phyloP scores from a whole-genome alignment of 2,888 invertebrate species.

The Ichneumoninae sp. region DNA sequence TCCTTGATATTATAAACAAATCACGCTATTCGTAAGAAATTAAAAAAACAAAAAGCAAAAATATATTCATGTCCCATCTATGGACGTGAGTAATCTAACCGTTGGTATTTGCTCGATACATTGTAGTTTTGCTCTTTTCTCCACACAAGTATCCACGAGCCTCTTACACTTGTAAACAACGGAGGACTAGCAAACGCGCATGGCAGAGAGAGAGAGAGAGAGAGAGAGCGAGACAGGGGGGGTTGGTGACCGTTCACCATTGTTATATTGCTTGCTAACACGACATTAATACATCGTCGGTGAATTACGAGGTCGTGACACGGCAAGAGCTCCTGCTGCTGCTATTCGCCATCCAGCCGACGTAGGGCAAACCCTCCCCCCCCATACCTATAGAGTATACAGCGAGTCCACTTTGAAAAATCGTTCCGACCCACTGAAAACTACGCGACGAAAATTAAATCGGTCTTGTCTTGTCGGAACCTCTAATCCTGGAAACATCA shows the following conservation, averaged over 20 bases:
- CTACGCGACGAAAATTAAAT: slow-evolving; percentile 79
- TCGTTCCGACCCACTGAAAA: slow-evolving; percentile 75
- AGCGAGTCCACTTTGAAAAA: slow-evolving; percentile 76
- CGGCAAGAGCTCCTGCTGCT: slow-evolving; percentile 65
- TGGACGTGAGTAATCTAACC: slow-evolving; percentile 10
- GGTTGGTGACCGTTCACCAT: slow-evolving; percentile 68
- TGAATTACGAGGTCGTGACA: slow-evolving; percentile 79
- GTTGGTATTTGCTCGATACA: slow-evolving; percentile 21
- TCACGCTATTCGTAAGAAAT: background rate
- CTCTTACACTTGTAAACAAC: slow-evolving; percentile 50
- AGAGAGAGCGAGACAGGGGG: slow-evolving; percentile 30
- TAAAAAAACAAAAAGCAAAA: background rate
- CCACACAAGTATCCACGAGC: slow-evolving; percentile 47
- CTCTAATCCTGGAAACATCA: background rate
- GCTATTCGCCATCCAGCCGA: slow-evolving; percentile 24
- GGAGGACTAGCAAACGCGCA: slow-evolving; percentile 68
- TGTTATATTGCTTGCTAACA: slow-evolving; percentile 81
- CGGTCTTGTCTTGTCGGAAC: slow-evolving; percentile 44
- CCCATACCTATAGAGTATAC: slow-evolving; percentile 13
- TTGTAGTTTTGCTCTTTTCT: slow-evolving; percentile 53
- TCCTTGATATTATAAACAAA: too few relatives aligned
- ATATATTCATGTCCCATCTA: background rate
- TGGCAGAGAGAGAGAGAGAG: slow-evolving; percentile 49
- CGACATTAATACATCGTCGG: slow-evolving; percentile 80
- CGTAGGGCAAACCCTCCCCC: background rate